Evolutionary conservation across 2,797 vertebrate genomes (phyloP), one percentile per base, ranked within the genome.

Genomic region (Taenioides sp.): DNA sequence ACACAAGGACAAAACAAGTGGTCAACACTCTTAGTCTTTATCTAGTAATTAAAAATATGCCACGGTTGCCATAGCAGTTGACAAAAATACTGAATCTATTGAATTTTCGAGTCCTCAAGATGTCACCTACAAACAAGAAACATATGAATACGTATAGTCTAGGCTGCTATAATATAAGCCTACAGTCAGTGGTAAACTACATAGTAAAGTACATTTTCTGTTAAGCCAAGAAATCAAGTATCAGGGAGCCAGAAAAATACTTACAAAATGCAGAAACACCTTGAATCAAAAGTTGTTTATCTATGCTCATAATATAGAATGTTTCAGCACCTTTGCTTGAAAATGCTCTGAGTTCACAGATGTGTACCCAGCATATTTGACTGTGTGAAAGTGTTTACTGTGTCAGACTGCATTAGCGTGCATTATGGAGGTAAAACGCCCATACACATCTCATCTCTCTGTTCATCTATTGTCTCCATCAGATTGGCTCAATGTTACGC

Each of bases 401-500:
- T 75, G 25, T 76, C 17, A 16, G 67, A 31, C 43, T 28, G 17
- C 1, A 10, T 0, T 23, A 61, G 65, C 72, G 7, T 71, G 67
- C 10, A 23, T 72, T 31, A 37, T 57, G 27, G 62, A 43, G 66
- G 40, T 67, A 69, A 71, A 55, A 62, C 14, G 37, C 49, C 55
- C 77, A 60, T 71, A 59, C 69, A 57, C 54, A 47, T 68, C 37
- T 40, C 61, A 65, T 71, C 60, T 49, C 52, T 61, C 71, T 50
- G 58, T 23, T 57, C 65, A 75, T 40, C 61, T 72, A 37, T 73
- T 81, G 74, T 75, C 79, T 74, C 65, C 65, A 69, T 61, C 18
- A 5, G 50, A 69, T 78, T 68, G 76, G 81, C 80, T 75, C 65
- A 67, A 79, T 70, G 71, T 80, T 71, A 71, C 34, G 57, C 57